Evolutionary conservation across 2,113 vertebrate genomes (phyloP), one percentile per base, ranked within the genome.

Genomic region (Colaptes auratus): DNA sequence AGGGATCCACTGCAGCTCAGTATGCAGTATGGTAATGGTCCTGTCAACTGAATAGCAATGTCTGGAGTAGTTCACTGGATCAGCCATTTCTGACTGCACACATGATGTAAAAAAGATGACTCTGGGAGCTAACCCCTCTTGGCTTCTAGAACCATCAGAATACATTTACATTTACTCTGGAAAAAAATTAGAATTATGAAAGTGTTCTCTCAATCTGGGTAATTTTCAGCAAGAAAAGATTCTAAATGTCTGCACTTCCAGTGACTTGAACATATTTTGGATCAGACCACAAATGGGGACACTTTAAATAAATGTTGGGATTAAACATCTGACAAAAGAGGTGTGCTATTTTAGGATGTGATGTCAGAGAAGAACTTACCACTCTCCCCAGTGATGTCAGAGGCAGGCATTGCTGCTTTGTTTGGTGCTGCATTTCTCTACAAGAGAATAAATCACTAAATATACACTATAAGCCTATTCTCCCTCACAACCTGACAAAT

Each of bases 391-490:
- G 58, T 80, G 82, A 88, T 70, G 70, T 82, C 86, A 92, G 66
- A 77, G 66, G 84, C 90, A 71, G 63, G 13, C 61, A 66, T 21
- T 74, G 55, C 52, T 58, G 36, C 42, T 93, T 89, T 89, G 60
- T 81, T 86, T 52, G 31, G 27, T 79, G 31, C 50, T 89, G 58
- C 67, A 95, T 95, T 75, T 96, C 72, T 85, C 91, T 93, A 94
- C 91, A 93, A 97, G 96, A 93, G 18, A 70, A 72, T 70, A 95
- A 95, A 94, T 96, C 78, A 82, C 96, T 94, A 96, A 95, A 85
- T 86, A 89, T 89, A 92, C n/a, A 81, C 65, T 59, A 5, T 90
- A 96, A 96, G 84, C 95, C 96, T 97, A 86, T 95, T 94, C 82
- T 90, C 73, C 9, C 64, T 94, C 77, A 63, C 80, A 94, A 64